phyloP scores from a whole-genome alignment of 1,140 invertebrate species.

The Proales similis region DNA sequence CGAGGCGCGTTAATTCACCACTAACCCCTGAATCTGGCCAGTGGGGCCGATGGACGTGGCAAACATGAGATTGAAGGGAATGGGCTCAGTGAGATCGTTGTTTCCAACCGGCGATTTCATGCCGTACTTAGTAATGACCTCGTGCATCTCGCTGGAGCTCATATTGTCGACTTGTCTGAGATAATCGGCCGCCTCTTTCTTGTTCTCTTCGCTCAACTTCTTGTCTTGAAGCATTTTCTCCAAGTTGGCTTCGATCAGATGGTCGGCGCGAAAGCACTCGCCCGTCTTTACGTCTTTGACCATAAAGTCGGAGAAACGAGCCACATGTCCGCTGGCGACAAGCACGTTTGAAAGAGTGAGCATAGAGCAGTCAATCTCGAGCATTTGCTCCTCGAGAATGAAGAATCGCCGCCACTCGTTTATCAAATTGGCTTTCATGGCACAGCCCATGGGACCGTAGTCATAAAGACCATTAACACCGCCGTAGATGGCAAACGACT shows the following conservation, averaged over 20 bases:
- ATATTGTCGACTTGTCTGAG: constrained; percentile 64
- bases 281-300: constrained; percentile 91
- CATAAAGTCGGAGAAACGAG: constrained; percentile 97
- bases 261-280: constrained; percentile 92
- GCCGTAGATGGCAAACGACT: constrained; percentile 98
- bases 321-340: constrained; percentile 92
- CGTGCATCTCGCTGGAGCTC: constrained; percentile 78
- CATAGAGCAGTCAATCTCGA: constrained; percentile 95
- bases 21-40: constrained; percentile 84
- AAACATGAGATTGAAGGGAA: constrained; percentile 99
- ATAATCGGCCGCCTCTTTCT: constrained; percentile 51
- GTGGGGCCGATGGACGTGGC: constrained; percentile 91
- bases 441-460: constrained; percentile 98
- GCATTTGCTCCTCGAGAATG: constrained; percentile 92
- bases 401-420: constrained; percentile 91
- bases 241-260: constrained; percentile 91
- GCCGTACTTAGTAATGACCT: constrained; percentile 71
- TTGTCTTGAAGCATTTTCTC: constrained; percentile 82
- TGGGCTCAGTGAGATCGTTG: constrained; percentile 84
- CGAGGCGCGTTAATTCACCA: constrained; percentile 49
- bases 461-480: constrained; percentile 80
- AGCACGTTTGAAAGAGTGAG: constrained; percentile 86
- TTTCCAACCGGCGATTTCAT: constrained; percentile 90
- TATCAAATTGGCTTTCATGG: constrained; percentile 88
- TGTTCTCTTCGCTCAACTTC: constrained; percentile 64